These are phyloP conservation scores for Erannis defoliaria DNA, from an alignment of 2,888 invertebrate species.

Conservation along the genomic window DNA sequence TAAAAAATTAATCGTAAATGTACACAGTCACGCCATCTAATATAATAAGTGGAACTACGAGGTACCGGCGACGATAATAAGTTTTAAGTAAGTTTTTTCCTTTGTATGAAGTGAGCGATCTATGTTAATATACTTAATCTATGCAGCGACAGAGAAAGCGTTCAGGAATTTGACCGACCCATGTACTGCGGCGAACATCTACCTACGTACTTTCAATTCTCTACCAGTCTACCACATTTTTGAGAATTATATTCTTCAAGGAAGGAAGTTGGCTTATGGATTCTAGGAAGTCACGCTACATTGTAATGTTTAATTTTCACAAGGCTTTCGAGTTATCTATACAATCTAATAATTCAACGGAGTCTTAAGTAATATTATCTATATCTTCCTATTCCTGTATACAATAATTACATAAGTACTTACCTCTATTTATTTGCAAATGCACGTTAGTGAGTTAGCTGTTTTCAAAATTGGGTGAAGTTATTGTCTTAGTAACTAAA, in stretches of 20 bases:
- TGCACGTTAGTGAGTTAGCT: background rate
- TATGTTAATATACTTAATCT: too few relatives aligned
- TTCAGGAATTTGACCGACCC: conserved; percentile 80
- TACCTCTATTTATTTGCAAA: too few relatives aligned
- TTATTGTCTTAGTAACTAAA: background rate
- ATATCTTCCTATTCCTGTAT: background rate
- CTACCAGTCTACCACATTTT: conserved; percentile 36
- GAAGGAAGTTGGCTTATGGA: background rate
- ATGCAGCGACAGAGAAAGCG: conserved; percentile 84
- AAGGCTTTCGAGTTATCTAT: conserved; percentile 2
- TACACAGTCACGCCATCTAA: too few relatives aligned
- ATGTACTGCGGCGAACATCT: conserved; percentile 40
- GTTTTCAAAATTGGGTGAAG: background rate
- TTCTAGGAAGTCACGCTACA: conserved; percentile 11
- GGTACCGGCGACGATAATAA: too few relatives aligned
- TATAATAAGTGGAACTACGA: too few relatives aligned
- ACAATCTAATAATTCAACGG: conserved; percentile 5
- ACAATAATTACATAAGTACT: too few relatives aligned
- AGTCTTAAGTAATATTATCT: background rate
- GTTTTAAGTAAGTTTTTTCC: too few relatives aligned
- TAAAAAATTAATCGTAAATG: too few relatives aligned
- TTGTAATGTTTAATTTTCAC: background rate
- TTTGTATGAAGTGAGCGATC: too few relatives aligned
- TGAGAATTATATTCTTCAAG: background rate
- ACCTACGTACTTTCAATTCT: too few relatives aligned